Evolutionary conservation across 1,140 invertebrate species (phyloP), one percentile per base, ranked within the genome.

Genomic region (Plectrocnemia conspersa): DNA sequence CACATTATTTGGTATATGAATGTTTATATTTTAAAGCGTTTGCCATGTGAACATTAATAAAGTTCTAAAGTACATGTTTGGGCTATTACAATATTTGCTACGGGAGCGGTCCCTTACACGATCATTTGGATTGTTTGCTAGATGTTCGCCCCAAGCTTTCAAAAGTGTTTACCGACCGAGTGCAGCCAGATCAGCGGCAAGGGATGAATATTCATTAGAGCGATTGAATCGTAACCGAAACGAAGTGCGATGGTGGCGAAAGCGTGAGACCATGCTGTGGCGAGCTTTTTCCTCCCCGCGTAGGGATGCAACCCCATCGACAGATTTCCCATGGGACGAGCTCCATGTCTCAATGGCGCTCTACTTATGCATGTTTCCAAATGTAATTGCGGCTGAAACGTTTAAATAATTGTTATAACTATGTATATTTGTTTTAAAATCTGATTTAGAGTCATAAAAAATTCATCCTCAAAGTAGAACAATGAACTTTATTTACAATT

Each of bases 181-280:
- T 11, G 3, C 3, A 18, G 44, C 44, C 18, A 18, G 33, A 21
- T 50, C 54, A 25, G 41, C 52, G 23, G 16, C 22, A 23, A 13
- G 44, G 53, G 58, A 48, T 60, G 58, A 60, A 60, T 60, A 60
- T 60, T 60, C 58, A 60, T 60, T 60, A 60, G 52, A 60, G 58
- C 58, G 58, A 60, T 60, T 60, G 58, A 60, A 60, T 60, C 58
- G 53, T 35, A 52, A 55, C 58, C 58, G 58, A 60, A 60, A 60
- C 56, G 58, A 60, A 60, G 58, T 60, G 58, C 56, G 58, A 60
- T 60, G 48, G 16, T 46, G 58, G 48, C 48, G 53, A 60, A 48
- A 56, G 52, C 52, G 58, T 55, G 58, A 48, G 58, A 59, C 52
- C 53, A 36, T 38, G 21, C 27, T 44, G 24, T 54, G 9, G 22